Base-by-base conservation (phyloP, 2,797 vertebrate genomes). In the Chiloscyllium punctatum region DNA sequence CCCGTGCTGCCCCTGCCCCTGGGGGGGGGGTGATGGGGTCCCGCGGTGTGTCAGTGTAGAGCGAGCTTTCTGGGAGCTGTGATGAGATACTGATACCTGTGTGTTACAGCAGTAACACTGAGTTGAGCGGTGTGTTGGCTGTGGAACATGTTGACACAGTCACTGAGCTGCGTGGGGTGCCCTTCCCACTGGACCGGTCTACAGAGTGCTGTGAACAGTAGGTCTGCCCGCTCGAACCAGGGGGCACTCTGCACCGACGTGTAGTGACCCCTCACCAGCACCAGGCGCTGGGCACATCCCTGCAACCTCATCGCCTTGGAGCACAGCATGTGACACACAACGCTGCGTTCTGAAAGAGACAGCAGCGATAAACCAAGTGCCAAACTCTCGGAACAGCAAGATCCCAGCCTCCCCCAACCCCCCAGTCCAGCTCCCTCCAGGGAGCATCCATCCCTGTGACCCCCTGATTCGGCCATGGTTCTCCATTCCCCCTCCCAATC, bases 151-250 rank as follows among this genome's bases (percentile, higher is more conserved):
- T 92, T 95, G 25, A 95, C 96, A 95, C 72, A 82, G 94, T 16
- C n/a, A 8, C 96, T 62, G 9, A 87, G 69, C 82, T 96, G 96
- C 0, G 88, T 21, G 0, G 97, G 96, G 16, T 23, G 96, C 94
- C 97, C 97, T 0, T 96, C 96, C 96, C 96, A 96, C 0, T 82
- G 96, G 0, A 98, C 96, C 0, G 98, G 98, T 0, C 97, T 98
- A 96, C 98, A 99, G 96, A 98, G 96, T 27, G 98, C 97, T 77
- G 98, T 96, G n/a, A 98, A 98, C 95, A 98, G 96, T 27, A 96
- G 37, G 16, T 91, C 27, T 16, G 92, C 48, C 68, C 33, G 96
- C 96, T 95, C 51, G 86, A 74, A 0, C 88, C 0, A 23, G 86
- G 9, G 62, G 27, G 0, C 96, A 95, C 57, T 95, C 87, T 57